Evolutionary conservation across 2,888 invertebrate species (phyloP), one percentile per base, ranked within the genome.

Genomic region (Macrophya alboannulata): DNA sequence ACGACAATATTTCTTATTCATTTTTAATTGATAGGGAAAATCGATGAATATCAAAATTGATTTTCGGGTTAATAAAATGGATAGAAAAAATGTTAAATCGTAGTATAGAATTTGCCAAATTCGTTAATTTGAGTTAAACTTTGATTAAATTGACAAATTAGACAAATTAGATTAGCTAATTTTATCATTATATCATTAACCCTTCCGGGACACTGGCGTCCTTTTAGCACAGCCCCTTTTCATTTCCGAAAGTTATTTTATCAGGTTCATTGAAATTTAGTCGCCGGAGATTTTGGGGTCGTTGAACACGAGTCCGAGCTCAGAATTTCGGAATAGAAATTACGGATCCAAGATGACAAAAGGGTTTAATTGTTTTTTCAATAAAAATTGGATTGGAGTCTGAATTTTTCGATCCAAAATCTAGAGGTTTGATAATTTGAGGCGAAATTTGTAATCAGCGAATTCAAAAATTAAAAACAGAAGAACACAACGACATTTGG

Each of bases 181-280:
- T 55, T 55, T 17, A n/a, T 55, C 55, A 55, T 55, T 55, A 55
- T 55, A n/a, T 55, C 17, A 55, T 55, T 55, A 55, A 55, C 55
- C 55, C 55, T 55, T 55, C n/a, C n/a, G 55, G 55, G 6, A 55
- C 55, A 10, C n/a, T 5, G n/a, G 17, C 55, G 55, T 55, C n/a
- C 55, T 55, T n/a, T 17, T 51, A 51, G 51, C 51, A 6, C 55
- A 55, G n/a, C 55, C 51, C 55, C n/a, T 55, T 55, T 55, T 55
- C 55, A 55, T 55, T 55, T 55, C 55, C 55, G n/a, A 8, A 55
- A 55, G 55, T 55, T 55, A 55, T 55, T 55, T 55, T 55, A 55
- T 55, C 55, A 55, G 55, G 17, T 55, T 55, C 55, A 55, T 55
- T 55, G n/a, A 55, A 55, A 55, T 55, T 55, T 55, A 0, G 55